Conservation (phyloP, 2,797 vertebrate genomes). For the Poecile montanus region DNA sequence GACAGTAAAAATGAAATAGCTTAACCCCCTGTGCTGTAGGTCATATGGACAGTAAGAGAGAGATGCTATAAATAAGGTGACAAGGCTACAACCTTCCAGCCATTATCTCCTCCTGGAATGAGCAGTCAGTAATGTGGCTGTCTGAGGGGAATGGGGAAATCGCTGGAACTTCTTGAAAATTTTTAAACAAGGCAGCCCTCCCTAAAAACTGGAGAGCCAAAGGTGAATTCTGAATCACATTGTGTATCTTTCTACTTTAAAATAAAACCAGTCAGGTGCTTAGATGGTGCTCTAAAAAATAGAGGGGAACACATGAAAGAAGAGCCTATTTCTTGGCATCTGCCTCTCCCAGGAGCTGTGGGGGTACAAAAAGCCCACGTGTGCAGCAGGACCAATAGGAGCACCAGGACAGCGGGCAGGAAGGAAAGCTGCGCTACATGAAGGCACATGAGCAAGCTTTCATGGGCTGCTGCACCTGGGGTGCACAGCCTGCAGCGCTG, state of each 20-base stretch:
- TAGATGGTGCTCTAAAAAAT: neutral
- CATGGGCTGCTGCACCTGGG: neutral
- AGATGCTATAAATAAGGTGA: neutral
- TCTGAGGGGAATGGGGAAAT: neutral
- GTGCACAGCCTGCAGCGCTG: neutral
- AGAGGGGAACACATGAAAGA: neutral
- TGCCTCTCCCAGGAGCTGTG: neutral
- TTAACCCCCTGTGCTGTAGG: neutral
- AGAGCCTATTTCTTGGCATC: neutral
- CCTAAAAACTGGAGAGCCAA: neutral
- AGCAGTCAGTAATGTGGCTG: neutral
- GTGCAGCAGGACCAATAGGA: neutral
- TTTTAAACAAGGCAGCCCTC: neutral
- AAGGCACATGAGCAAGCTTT: accelerated
- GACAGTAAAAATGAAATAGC: conserved; percentile 27
- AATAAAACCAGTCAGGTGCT: neutral
- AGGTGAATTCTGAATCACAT: neutral
- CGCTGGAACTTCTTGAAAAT: neutral
- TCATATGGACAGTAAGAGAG: neutral
- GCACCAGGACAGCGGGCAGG: neutral
- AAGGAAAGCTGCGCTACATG: accelerated
- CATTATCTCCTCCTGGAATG: conserved; percentile 43
- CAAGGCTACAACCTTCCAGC: neutral
- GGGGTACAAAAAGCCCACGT: accelerated
- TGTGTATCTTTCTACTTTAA: neutral